Conservation (phyloP, 2,888 invertebrate species). For the Nomada lathburiana region DNA sequence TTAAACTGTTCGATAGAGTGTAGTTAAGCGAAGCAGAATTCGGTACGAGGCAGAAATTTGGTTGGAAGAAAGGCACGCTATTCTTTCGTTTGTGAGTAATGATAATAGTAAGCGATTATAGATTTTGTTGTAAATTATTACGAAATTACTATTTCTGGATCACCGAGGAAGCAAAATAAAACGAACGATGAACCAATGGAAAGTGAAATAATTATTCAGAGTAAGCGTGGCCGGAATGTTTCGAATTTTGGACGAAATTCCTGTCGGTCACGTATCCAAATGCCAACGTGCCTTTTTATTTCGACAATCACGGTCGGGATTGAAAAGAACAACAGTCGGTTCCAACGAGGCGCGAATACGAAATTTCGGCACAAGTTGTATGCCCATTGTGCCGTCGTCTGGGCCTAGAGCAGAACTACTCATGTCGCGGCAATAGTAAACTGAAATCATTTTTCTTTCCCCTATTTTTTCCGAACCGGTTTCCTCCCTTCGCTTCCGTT, state of each 20-base stretch:
- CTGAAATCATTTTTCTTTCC: constrained; percentile 41
- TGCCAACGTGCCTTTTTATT: constrained; percentile 18
- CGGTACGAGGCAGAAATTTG: no score
- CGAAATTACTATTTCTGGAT: no score
- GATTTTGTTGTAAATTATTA: no score
- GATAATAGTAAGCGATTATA: no score
- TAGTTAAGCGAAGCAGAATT: no score
- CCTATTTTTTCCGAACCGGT: constrained; percentile 4
- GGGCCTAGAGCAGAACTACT: constrained; percentile 40
- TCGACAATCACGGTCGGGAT: constrained; percentile 7
- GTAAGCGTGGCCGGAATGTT: no score
- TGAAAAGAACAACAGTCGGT: constrained; percentile 31
- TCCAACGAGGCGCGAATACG: constrained; percentile 46
- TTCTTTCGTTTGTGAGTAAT: no score
- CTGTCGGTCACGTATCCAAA: not conserved
- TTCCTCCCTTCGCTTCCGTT: constrained; percentile 30
- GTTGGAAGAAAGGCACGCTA: no score
- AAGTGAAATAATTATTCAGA: no score
- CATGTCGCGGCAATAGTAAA: constrained; percentile 54
- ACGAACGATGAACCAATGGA: no score
- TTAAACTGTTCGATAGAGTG: no score
- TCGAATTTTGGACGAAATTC: not conserved
- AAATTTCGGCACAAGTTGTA: constrained; percentile 41
- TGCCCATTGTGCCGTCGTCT: constrained; percentile 53
- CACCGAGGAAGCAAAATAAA: no score